Percentiles rank a stretch among this genome's conserved stretches.
phyloP scores from a whole-genome alignment of 2,113 vertebrate species.

The Brachyistius frenatus region DNA sequence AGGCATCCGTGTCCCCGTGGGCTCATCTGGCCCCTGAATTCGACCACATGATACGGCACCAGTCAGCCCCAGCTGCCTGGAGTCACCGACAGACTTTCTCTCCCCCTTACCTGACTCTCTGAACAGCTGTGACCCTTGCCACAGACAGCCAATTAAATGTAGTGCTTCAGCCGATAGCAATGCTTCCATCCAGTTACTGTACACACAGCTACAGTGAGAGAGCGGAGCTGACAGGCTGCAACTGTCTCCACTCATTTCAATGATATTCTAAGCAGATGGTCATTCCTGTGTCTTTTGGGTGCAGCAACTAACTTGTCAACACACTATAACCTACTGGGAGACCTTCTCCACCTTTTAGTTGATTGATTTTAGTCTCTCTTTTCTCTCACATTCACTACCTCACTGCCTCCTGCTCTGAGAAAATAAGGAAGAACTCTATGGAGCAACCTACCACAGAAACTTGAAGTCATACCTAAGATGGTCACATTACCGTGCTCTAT shows the following conservation, averaged over 20 bases:
- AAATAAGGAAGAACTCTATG: no score
- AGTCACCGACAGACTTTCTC: constrained; percentile 24
- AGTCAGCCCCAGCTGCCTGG: constrained; percentile 53
- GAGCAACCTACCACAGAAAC: no score
- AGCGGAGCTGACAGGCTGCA: constrained; percentile 28
- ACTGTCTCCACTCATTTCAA: constrained; percentile 17
- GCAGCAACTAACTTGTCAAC: background rate
- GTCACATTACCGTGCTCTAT: no score
- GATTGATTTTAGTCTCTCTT: background rate
- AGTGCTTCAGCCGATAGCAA: constrained; percentile 26
- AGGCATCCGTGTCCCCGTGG: constrained; percentile 21
- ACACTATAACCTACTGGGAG: background rate
- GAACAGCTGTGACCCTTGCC: constrained; percentile 63
- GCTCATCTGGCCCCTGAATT: constrained; percentile 42
- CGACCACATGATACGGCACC: constrained; percentile 43
- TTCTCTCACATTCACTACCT: background rate
- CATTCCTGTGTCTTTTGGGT: background rate
- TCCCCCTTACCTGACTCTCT: constrained; percentile 48
- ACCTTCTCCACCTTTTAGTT: background rate
- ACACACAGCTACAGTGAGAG: constrained; percentile 26
- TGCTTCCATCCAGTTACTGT: constrained; percentile 30
- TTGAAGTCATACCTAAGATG: no score
- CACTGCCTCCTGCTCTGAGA: background rate
- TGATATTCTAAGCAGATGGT: constrained; percentile 14
- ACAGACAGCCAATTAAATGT: constrained; percentile 65